Conservation (phyloP, 2,888 invertebrate species). For the Strigamia maritima region DNA sequence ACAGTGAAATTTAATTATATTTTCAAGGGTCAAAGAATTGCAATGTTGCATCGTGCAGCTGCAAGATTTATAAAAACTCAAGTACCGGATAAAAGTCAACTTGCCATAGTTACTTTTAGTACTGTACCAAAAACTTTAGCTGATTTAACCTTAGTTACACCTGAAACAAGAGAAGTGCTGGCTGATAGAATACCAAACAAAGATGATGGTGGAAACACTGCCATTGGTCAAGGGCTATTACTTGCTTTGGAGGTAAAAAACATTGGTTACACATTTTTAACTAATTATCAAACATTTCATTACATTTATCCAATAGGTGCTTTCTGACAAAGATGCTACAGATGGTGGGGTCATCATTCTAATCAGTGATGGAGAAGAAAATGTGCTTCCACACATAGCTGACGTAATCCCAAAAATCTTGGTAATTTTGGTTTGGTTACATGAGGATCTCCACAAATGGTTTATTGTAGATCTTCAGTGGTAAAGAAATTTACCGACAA, state of each 20-base stretch:
- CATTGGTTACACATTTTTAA: not conserved
- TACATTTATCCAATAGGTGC: not conserved
- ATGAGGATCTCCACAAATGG: too few relatives aligned
- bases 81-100: constrained; percentile 45
- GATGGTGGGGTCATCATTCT: constrained; percentile 41
- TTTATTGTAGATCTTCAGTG: too few relatives aligned
- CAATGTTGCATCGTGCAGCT: constrained; percentile 45
- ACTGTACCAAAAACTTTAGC: constrained; percentile 22
- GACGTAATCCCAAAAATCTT: constrained; percentile 39
- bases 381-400: constrained; percentile 39
- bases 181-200: constrained; percentile 30
- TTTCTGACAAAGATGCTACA: constrained; percentile 33
- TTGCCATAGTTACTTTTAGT: constrained; percentile 47
- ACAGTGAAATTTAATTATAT: not conserved
- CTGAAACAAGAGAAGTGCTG: constrained; percentile 32
- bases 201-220: constrained; percentile 42
- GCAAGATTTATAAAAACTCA: constrained; percentile 46
- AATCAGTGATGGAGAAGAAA: constrained; percentile 42
- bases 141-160: constrained; percentile 39
- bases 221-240: constrained; percentile 40
- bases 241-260: constrained; percentile 39
- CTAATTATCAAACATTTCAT: not conserved
- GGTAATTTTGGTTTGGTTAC: not conserved
- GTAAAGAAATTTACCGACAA: too few relatives aligned
- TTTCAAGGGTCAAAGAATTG: constrained; percentile 43